Evolutionary conservation across 64 coral and sea anemone genomes (phyloP).

Genomic region (Stylophora pistillata): DNA sequence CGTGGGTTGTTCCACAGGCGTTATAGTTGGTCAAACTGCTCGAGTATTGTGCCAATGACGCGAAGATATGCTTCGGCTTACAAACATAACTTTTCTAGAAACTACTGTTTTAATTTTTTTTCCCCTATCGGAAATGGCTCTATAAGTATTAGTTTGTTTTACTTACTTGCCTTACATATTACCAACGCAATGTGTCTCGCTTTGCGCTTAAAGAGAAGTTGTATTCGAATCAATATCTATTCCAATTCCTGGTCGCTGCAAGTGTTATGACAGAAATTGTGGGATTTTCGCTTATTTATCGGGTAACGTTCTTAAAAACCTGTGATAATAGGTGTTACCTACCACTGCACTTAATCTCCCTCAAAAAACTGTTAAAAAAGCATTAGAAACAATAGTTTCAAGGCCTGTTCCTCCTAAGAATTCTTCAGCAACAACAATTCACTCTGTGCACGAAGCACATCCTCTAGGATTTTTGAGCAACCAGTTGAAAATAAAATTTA

Average conservation of each 20-base stretch:
- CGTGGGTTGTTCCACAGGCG: neutral
- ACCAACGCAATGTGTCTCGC: neutral
- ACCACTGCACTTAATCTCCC: neutral
- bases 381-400: neutral
- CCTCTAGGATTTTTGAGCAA: too few relatives aligned
- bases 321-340: conserved; percentile 1
- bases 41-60: neutral
- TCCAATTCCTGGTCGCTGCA: conserved; percentile 8
- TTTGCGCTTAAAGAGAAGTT: neutral
- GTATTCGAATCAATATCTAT: neutral
- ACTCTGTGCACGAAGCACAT: too few relatives aligned
- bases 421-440: neutral
- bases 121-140: neutral
- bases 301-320: conserved; percentile 10
- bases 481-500: too few relatives aligned
- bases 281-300: neutral
- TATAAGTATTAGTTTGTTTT: neutral
- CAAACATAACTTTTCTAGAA: too few relatives aligned
- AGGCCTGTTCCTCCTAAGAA: too few relatives aligned
- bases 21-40: conserved; percentile 12
- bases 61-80: neutral
- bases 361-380: neutral
- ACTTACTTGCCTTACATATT: neutral
- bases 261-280: neutral
- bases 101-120: neutral